Base-by-base conservation (phyloP, 2,113 vertebrate genomes). In the Megaleporinus macrocephalus region DNA sequence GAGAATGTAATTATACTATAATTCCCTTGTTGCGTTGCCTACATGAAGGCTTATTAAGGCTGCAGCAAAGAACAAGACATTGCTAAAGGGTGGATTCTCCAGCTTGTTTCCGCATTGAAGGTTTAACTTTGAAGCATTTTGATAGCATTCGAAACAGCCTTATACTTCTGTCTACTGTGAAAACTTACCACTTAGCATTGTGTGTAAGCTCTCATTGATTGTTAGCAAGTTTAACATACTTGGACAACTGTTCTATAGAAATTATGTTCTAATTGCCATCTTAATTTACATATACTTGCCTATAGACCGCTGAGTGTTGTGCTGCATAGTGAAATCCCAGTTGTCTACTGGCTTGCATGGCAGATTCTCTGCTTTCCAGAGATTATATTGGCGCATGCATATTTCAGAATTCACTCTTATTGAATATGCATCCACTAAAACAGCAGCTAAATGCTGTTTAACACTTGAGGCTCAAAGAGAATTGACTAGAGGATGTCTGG, bases 1-100 rank as follows among this genome's bases (percentile, higher is more conserved):
- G 24, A 20, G 75, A 47, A 47, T 77, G 61, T 77, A 65, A 65
- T 65, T 73, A 51, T 36, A 65, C 55, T 62, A 3, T 55, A 83
- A 41, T 78, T 33, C n/a, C 29, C 66, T 53, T 49, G 41, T 72
- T 70, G 18, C 59, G 13, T n/a, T 61, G 44, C n/a, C 33, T 44
- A 70, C 36, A 57, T 4, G 41, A 18, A 13, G 4, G 2, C 18
- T 44, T 70, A 16, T 44, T 33, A 41, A 69, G 22, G 24, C 30
- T 27, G 53, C 51, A 59, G 68, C 24, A 49, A 26, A 13, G 78
- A 47, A 44, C n/a, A n/a, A n/a, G n/a, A n/a, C n/a, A n/a, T 61
- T 61, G 30, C 49, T n/a, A n/a, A n/a, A n/a, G 78, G 78, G 53
- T 47, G 62, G 4, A 65, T 29, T 65, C 27, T 29, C 41, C 9